Evolutionary conservation across 1,140 invertebrate genomes (phyloP), one percentile per base, ranked within the genome.

Genomic region (Euschistus heros): DNA sequence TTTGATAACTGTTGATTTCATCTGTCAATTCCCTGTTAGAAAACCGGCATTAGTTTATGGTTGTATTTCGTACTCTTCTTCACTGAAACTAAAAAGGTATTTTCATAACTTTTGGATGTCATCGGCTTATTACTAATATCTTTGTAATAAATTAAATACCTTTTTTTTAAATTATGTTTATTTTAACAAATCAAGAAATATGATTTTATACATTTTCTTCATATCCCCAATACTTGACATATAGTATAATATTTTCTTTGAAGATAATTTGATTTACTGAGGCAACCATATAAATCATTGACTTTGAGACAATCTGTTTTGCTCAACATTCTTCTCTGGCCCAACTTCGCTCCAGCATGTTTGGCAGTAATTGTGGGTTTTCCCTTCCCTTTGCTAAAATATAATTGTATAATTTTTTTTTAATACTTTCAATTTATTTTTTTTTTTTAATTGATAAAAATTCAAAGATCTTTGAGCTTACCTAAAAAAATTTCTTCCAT

Each of bases 281-380:
- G 74, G 71, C 86, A 87, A 2, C 81, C 82, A 68, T 87, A 87
- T 3, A 86, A 72, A 68, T 84, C 80, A 70, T 87, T 87, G 3
- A 88, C 77, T 75, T 88, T 87, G 15, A 86, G 73, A 71, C 85
- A 87, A 70, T 88, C 85, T 5, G 81, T 81, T 73, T 83, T 79
- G 52, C 82, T 84, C 67, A 86, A 73, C 61, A 76, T 79, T 70
- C 78, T 79, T 54, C 84, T 73, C 71, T 86, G 83, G 7, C 83
- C 84, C 1, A 86, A 70, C 22, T 75, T 77, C 5, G 73, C 75
- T 8, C 74, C 76, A 50, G 74, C 69, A 66, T 77, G 73, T 71
- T 82, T 80, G 0, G 85, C 76, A 18, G 82, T 81, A 62, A 87
- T 80, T 0, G 85, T 84, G 2, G 82, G 80, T 69, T 80, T 81